phyloP scores from a whole-genome alignment of 1,140 invertebrate species.

The Globodera rostochiensis region DNA sequence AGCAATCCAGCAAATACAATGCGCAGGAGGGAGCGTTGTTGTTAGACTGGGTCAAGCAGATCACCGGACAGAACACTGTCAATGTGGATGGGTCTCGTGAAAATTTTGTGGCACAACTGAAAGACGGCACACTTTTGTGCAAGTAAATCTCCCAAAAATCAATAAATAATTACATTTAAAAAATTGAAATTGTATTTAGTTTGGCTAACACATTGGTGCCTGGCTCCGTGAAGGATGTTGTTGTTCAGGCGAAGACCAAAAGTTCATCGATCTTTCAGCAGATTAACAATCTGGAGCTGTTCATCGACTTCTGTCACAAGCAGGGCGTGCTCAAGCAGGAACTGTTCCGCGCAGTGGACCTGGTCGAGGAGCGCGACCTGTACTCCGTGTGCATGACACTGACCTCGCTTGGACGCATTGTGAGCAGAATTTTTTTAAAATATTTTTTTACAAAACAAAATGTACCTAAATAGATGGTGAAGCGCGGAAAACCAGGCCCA shows the following conservation, averaged over 20 bases:
- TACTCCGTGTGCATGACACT: slow-evolving; percentile 91
- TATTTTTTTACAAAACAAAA: background rate
- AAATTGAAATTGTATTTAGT: slow-evolving; percentile 77
- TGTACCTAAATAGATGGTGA: slow-evolving; percentile 1
- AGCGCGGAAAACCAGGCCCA: slow-evolving; percentile 21
- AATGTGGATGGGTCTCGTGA: slow-evolving; percentile 77
- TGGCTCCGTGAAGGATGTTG: slow-evolving; percentile 81
- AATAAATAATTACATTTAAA: slow-evolving; percentile 9
- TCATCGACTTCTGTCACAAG: slow-evolving; percentile 80
- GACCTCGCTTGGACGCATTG: slow-evolving; percentile 90
- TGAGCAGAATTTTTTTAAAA: slow-evolving; percentile 66
- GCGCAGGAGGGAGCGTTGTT: slow-evolving; percentile 84
- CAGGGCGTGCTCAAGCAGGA: slow-evolving; percentile 89
- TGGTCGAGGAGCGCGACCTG: slow-evolving; percentile 83
- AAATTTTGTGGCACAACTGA: slow-evolving; percentile 77
- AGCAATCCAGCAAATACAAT: slow-evolving; percentile 77
- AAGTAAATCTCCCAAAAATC: slow-evolving; percentile 42
- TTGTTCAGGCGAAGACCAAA: slow-evolving; percentile 76
- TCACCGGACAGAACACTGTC: slow-evolving; percentile 75
- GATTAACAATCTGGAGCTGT: slow-evolving; percentile 66
- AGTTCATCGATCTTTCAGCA: slow-evolving; percentile 73
- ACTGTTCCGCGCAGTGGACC: slow-evolving; percentile 77
- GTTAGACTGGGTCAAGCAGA: slow-evolving; percentile 84
- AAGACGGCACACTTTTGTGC: slow-evolving; percentile 57
- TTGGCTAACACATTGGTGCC: slow-evolving; percentile 88